Conservation (phyloP, 1,140 invertebrate species). For the Diachasma alloeum region DNA sequence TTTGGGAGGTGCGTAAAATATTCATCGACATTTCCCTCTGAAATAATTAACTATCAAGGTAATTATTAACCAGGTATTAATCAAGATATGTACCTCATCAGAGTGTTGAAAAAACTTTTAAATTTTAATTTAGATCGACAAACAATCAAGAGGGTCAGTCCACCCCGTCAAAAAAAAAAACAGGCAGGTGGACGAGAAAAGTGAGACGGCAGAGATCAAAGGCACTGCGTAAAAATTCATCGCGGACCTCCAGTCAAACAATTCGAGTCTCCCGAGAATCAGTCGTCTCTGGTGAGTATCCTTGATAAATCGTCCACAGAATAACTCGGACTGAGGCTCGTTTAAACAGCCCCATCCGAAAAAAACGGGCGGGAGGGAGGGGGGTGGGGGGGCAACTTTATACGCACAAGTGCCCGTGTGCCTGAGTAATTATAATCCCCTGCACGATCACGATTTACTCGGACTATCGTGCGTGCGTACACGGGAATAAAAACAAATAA, state of each 20-base stretch:
- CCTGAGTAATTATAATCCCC: background rate
- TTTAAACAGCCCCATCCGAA: background rate
- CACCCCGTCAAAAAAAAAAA: slow-evolving; percentile 24
- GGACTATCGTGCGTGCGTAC: background rate
- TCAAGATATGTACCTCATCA: too few species aligned
- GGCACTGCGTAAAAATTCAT: slow-evolving; percentile 31
- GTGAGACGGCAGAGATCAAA: slow-evolving; percentile 28
- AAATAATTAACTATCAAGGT: too few species aligned
- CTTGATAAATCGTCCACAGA: background rate
- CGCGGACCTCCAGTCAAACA: background rate
- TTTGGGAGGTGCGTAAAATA: too few species aligned
- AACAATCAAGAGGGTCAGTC: background rate
- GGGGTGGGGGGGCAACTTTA: background rate
- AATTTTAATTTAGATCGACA: background rate
- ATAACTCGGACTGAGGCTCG: background rate
- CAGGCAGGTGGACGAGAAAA: slow-evolving; percentile 26
- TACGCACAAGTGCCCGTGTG: background rate
- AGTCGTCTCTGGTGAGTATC: slow-evolving; percentile 12
- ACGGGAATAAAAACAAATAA: background rate
- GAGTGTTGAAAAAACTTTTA: background rate
- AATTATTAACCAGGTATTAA: too few species aligned
- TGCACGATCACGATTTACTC: background rate
- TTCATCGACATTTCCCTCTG: too few species aligned
- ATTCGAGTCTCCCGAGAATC: slow-evolving; percentile 13
- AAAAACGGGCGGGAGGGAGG: too few species aligned